Evolutionary conservation across 2,797 vertebrate species (phyloP).

Genomic region (Leptoclinus maculatus): DNA sequence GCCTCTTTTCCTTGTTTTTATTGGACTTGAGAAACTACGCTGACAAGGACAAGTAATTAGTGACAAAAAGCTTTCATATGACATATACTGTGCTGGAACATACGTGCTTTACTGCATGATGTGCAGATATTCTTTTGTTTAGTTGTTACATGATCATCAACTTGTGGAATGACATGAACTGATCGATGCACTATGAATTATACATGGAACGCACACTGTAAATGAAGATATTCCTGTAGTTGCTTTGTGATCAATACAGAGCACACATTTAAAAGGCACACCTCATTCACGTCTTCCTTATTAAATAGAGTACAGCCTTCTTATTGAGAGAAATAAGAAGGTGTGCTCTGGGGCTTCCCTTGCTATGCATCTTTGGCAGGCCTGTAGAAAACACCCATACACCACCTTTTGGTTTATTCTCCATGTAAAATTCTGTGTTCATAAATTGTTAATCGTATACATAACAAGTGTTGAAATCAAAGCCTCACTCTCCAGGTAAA

Average conservation of each 20-base stretch:
- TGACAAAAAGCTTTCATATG: background rate
- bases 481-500: conserved; percentile 11
- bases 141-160: background rate
- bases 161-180: background rate
- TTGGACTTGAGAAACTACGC: background rate
- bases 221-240: background rate
- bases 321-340: conserved; percentile 2
- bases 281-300: background rate
- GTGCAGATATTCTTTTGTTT: background rate
- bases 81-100: no score
- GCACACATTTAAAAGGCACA: background rate
- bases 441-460: conserved; percentile 10
- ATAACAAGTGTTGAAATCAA: conserved; percentile 29
- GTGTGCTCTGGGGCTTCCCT: background rate
- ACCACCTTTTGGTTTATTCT: conserved; percentile 5
- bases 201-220: background rate
- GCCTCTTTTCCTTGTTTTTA: background rate
- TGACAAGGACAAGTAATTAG: background rate
- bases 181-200: background rate
- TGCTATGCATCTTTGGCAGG: conserved; percentile 21
- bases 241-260: background rate
- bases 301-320: conserved; percentile 7
- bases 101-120: background rate
- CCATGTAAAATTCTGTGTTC: background rate
- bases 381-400: conserved; percentile 19